Evolutionary conservation across 2,113 vertebrate genomes (phyloP), one percentile per base, ranked within the genome.

Genomic region (Anolis carolinensis): DNA sequence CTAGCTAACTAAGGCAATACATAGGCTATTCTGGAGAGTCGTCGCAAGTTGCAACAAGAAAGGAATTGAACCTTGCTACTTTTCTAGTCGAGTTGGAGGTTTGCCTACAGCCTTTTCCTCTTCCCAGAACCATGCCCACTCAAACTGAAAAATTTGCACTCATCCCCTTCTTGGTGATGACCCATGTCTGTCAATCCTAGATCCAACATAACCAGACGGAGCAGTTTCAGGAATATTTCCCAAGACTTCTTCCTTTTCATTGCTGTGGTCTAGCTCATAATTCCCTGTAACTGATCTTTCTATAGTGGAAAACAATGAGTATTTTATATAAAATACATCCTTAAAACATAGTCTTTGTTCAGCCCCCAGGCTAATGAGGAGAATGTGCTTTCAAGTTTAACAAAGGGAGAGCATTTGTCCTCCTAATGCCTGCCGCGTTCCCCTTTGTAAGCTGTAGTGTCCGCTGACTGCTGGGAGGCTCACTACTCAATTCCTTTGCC

Each of bases 401-500:
- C 0, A 1, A 68, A 27, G 73, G 71, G 32, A 30, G 1, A 1
- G 0, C 7, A 0, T 30, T 67, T 71, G 71, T 91, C 90, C 85
- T 1, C 50, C 30, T 1, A 50, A 18, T 20, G 52, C 87, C 83
- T 8, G 20, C 85, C 62, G n/a, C 25, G 59, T 25, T 39, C 81
- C n/a, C 1, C 18, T 85, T 52, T 0, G 20, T 9, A 34, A 0
- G 3, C 71, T 7, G 18, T 55, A 39, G 79, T 63, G 34, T 76
- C 84, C 0, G 0, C 80, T 0, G 72, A 75, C 81, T 25, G 11
- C 88, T 90, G 25, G 18, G 32, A 87, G 89, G 87, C 75, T 1
- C 2, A 10, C 2, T 77, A 34, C 72, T 89, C 59, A 63, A 75
- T 92, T 94, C 90, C 90, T 92, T 86, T 79, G 87, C 93, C 92